Base-by-base conservation (phyloP, 1,140 invertebrate genomes). In the Drosophila kohkoa region DNA sequence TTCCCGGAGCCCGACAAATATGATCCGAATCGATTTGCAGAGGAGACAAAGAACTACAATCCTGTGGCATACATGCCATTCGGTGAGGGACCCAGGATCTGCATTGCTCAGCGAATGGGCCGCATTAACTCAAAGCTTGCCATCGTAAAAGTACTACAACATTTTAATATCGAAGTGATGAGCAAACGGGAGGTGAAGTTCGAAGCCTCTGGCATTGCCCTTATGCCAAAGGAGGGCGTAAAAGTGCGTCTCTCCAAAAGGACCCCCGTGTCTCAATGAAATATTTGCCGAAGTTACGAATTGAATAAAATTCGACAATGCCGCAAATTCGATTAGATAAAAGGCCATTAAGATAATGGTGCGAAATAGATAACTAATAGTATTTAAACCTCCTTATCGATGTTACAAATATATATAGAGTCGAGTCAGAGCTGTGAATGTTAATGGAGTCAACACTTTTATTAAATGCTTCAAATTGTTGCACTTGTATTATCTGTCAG, bases 1-100 rank as follows among this genome's bases (percentile, higher is more conserved):
- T 96, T 94, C 88, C 94, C 95, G 0, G 92, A 96, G 63, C 96
- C 96, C 0, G 92, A 95, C n/a, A 90, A 87, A 8, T 96, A 95
- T 81, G 93, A 95, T 91, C 96, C 95, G 0, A 94, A 95, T 62
- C 92, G 96, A 28, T 96, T 96, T 82, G 79, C 93, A 1, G 93
- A 94, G 30, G 91, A 92, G 30, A 93, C 93, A 48, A 92, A 92
- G 60, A 85, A 81, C 73, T 89, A 79, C 30, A 89, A 79, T 64
- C 66, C 73, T 0, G 55, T 64, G 3, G 93, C 93, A 0, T 96
- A 94, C 79, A 91, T 95, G 69, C 95, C 96, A 3, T 96, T 96
- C 86, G 95, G 95, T 13, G 95, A 95, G 63, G 96, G 96, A 4
- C 94, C 95, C 2, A 92, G 95, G 57, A 95, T 95, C 1, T 92